phyloP scores from a whole-genome alignment of 2,797 vertebrate species.

The Vultur gryphus region DNA sequence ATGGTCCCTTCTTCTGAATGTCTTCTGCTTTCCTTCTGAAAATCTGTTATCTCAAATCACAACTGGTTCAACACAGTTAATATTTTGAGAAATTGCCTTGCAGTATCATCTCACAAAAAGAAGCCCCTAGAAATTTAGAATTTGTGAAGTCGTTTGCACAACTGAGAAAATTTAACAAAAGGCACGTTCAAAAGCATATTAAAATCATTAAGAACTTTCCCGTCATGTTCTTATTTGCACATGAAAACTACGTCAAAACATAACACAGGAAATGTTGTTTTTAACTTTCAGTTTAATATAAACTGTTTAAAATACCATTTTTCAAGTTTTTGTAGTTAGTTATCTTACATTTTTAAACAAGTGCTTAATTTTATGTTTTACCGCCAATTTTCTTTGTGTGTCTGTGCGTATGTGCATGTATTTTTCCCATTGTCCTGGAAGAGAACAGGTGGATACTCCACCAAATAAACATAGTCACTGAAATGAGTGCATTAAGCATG shows the following conservation, averaged over 20 bases:
- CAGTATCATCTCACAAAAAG: neutral
- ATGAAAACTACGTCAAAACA: neutral
- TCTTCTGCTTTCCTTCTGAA: constrained; percentile 24
- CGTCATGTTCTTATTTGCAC: neutral
- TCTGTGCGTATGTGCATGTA: neutral
- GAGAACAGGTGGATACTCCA: neutral
- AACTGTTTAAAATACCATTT: neutral
- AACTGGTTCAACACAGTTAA: constrained; percentile 21
- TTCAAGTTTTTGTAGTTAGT: neutral
- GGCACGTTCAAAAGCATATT: neutral
- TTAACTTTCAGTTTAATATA: neutral
- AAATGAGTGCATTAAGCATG: neutral
- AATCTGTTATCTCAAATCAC: neutral
- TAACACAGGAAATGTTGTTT: neutral
- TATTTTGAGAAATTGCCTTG: neutral
- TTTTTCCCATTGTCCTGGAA: neutral
- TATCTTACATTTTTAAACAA: neutral
- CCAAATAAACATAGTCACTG: neutral
- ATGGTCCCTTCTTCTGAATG: neutral
- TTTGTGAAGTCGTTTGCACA: neutral
- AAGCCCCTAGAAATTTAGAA: neutral
- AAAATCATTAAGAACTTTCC: neutral
- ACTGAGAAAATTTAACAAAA: neutral
- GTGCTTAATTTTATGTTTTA: neutral
- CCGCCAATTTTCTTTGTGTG: neutral